Evolutionary conservation across 2,113 vertebrate genomes (phyloP).

Genomic region (Myrmecophaga tridactyla): DNA sequence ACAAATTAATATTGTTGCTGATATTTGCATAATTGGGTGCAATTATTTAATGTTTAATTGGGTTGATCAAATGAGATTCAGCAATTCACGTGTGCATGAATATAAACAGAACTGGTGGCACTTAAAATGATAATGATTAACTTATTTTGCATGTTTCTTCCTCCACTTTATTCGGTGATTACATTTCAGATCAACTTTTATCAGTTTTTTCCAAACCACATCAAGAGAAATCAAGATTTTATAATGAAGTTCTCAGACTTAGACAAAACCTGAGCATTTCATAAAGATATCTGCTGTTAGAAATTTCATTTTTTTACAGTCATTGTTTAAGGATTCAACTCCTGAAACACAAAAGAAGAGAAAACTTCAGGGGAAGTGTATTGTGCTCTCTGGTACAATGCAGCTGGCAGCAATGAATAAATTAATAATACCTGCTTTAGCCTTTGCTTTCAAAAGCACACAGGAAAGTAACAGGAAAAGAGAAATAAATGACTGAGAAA

Average conservation of each 20-base stretch:
- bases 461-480: not conserved
- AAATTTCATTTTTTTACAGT: not conserved
- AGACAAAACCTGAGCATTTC: constrained; percentile 24
- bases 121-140: constrained; percentile 78
- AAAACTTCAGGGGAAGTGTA: not conserved
- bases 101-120: constrained; percentile 76
- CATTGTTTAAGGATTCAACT: not conserved
- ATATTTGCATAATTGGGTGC: constrained; percentile 86
- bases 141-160: constrained; percentile 68
- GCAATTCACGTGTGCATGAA: constrained; percentile 78
- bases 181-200: constrained; percentile 65
- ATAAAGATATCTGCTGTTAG: not conserved
- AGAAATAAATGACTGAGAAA: not conserved
- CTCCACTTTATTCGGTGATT: constrained; percentile 65
- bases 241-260: constrained; percentile 27
- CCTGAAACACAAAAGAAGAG: not conserved
- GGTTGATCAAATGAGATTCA: constrained; percentile 83
- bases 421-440: not conserved
- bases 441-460: not conserved
- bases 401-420: not conserved
- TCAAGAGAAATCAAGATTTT: constrained; percentile 50
- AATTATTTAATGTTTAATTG: constrained; percentile 87
- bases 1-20: constrained; percentile 86
- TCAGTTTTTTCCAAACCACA: constrained; percentile 59
- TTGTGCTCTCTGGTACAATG: not conserved